These are phyloP conservation scores for Drosophila pruinosa DNA, from an alignment of 1,140 invertebrate genomes.

Conservation along the genomic window DNA sequence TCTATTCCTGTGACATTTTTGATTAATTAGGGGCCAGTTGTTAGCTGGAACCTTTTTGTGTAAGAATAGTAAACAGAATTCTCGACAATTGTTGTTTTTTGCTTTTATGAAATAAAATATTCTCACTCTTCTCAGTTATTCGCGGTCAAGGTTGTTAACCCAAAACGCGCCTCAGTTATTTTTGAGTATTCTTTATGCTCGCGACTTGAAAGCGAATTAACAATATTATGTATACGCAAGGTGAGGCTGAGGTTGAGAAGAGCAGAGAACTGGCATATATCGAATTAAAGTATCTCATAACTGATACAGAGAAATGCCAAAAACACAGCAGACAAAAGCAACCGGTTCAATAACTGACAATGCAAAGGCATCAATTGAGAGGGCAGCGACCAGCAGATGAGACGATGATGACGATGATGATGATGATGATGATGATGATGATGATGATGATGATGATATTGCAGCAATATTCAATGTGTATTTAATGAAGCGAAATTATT, in stretches of 20 bases:
- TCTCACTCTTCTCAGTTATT: slow-evolving; percentile 37
- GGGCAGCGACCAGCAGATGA: slow-evolving; percentile 61
- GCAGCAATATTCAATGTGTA: slow-evolving; percentile 14
- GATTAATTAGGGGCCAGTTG: not conserved
- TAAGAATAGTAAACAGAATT: not conserved
- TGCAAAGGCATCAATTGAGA: slow-evolving; percentile 58
- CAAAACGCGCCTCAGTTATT: slow-evolving; percentile 35
- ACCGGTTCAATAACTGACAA: slow-evolving; percentile 73
- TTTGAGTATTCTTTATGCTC: slow-evolving; percentile 54
- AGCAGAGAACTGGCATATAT: slow-evolving; percentile 16
- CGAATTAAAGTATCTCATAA: slow-evolving; percentile 30
- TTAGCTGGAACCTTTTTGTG: not conserved
- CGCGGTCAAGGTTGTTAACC: slow-evolving; percentile 79
- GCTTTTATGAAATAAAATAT: slow-evolving; percentile 23
- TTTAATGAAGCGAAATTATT: slow-evolving; percentile 31
- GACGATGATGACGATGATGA: not conserved
- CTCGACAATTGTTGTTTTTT: not conserved
- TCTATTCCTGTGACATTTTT: not conserved
- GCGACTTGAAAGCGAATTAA: slow-evolving; percentile 20
- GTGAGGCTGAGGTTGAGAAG: slow-evolving; percentile 11
- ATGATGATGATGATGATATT: slow-evolving; percentile 7
- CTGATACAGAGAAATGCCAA: slow-evolving; percentile 9
- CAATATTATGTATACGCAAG: slow-evolving; percentile 63
- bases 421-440: not conserved
- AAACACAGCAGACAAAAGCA: slow-evolving; percentile 46